phyloP scores from a whole-genome alignment of 2,888 invertebrate genomes.

The Volucella bombylans region DNA sequence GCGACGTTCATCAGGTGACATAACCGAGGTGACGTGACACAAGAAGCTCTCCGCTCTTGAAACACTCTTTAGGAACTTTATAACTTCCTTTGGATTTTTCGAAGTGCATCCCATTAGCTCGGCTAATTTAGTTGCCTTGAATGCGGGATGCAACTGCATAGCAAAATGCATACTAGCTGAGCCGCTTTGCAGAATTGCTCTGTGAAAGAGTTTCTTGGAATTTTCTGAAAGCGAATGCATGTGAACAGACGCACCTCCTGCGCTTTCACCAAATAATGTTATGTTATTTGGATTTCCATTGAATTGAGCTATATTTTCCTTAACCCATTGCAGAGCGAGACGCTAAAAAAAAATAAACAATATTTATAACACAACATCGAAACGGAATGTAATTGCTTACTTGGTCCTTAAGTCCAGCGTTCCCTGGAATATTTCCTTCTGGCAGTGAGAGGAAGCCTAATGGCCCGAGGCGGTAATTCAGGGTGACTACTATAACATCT shows the following conservation, averaged over 20 bases:
- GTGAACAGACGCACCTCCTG: constrained; percentile 79
- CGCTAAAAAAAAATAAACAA: constrained; percentile 72
- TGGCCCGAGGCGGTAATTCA: constrained; percentile 80
- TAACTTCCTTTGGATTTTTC: constrained; percentile 63
- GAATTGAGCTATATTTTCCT: constrained; percentile 82
- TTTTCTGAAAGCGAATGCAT: constrained; percentile 78
- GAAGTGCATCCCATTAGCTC: constrained; percentile 76
- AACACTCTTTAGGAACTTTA: constrained; percentile 65
- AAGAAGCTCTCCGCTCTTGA: constrained; percentile 75
- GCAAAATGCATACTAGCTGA: constrained; percentile 80
- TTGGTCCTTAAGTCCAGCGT: constrained; percentile 81
- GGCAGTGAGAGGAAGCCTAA: constrained; percentile 80
- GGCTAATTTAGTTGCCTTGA: constrained; percentile 78
- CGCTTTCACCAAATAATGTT: constrained; percentile 81
- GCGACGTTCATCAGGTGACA: constrained; percentile 78
- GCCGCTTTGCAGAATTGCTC: constrained; percentile 81
- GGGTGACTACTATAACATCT: constrained; percentile 80
- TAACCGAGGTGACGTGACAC: constrained; percentile 74
- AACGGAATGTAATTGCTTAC: constrained; percentile 53
- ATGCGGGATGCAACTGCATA: constrained; percentile 76
- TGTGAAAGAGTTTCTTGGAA: constrained; percentile 80
- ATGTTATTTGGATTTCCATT: constrained; percentile 82
- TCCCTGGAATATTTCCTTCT: constrained; percentile 80
- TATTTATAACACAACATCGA: constrained; percentile 4
- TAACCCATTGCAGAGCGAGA: constrained; percentile 83